Percentiles rank a stretch among this genome's conserved stretches.
These are phyloP conservation scores for Syrphus vitripennis DNA, from an alignment of 2,888 invertebrate species.

Conservation along the genomic window DNA sequence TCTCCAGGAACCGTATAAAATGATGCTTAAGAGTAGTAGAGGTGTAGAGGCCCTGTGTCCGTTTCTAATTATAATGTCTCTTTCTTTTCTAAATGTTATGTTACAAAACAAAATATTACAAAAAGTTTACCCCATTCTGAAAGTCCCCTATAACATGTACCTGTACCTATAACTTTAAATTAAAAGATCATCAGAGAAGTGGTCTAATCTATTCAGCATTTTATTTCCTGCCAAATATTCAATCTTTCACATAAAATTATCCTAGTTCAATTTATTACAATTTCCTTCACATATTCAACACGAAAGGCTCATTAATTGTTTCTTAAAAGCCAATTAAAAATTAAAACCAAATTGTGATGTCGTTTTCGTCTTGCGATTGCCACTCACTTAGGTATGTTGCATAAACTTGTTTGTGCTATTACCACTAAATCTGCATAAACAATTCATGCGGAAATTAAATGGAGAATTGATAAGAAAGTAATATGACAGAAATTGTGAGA, in stretches of 20 bases:
- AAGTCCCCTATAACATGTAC: too few species aligned
- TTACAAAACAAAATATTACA: too few species aligned
- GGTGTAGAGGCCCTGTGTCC: too few species aligned
- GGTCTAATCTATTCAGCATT: too few species aligned
- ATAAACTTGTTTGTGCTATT: neutral
- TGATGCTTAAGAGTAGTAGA: too few species aligned
- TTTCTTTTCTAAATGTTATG: too few species aligned
- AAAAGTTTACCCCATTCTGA: too few species aligned
- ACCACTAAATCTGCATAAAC: neutral
- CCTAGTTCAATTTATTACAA: neutral
- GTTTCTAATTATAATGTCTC: too few species aligned
- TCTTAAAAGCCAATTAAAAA: neutral
- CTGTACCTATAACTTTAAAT: too few species aligned
- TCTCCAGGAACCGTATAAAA: too few species aligned
- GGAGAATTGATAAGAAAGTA: neutral
- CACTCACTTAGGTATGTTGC: neutral
- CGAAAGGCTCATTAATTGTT: neutral
- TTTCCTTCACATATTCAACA: neutral
- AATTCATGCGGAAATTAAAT: constrained; percentile 1
- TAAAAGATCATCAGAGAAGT: too few species aligned
- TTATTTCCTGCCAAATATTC: neutral
- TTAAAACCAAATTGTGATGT: neutral
- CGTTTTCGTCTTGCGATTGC: neutral
- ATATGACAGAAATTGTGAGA: neutral
- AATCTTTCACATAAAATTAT: neutral